Evolutionary conservation across 2,888 invertebrate genomes (phyloP), one percentile per base, ranked within the genome.

Genomic region (Xanthia togata): DNA sequence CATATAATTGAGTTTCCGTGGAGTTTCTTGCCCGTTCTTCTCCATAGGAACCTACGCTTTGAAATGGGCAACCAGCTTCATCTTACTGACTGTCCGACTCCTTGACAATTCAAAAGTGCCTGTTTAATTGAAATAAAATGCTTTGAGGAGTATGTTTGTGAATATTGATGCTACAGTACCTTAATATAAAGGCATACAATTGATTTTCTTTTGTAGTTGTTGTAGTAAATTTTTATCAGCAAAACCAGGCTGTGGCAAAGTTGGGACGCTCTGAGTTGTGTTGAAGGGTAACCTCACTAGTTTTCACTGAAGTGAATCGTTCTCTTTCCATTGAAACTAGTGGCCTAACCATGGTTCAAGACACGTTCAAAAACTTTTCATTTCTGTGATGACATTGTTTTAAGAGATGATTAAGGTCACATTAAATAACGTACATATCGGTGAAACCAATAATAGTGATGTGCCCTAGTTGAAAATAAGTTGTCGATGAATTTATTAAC

Each of bases 391-490:
- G 63, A 26, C 26, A 67, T 8, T n/a, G 23, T 67, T 50, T 35
- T n/a, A 50, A 53, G 23, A 26, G 38, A 60, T 71, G 17, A 53
- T 26, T 9, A 8, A 63, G 38, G 41, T 55, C 14, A 70, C 23
- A 76, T 26, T 55, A 26, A 50, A 76, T 62, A 5, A 60, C 31
- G 6, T 47, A 73, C n/a, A 35, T 74, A 44, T 67, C 70, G n/a
- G 50, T 72, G 35, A 41, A 84, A 85, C 76, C 64, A 64, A 72
- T 73, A 60, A 59, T 76, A 78, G 79, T 87, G 79, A 85, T 75
- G 87, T 75, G 64, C 70, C 78, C 44, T 70, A 78, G 41, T 70
- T 60, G 78, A 60, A 69, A 75, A 85, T 73, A 57, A 84, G 59
- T 41, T 63, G 62, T 74, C 50, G 35, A 83, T 77, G 12, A 73